phyloP scores from a whole-genome alignment of 2,797 vertebrate genomes.

The Dryobates pubescens region DNA sequence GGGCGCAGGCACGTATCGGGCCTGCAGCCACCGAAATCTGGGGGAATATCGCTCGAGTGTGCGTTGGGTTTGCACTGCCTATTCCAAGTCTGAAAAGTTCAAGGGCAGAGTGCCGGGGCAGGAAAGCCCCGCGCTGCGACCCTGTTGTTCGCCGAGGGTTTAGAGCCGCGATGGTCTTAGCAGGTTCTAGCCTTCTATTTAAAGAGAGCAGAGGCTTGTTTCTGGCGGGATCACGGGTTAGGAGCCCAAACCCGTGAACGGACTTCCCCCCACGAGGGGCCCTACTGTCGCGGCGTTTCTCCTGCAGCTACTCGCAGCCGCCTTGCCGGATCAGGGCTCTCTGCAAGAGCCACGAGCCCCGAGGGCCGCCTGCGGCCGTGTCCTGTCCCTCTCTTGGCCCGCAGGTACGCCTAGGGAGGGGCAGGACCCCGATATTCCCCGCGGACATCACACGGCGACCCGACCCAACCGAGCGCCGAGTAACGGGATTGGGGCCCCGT shows the following conservation, averaged over 20 bases:
- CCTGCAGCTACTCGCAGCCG: not conserved
- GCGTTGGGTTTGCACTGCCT: not conserved
- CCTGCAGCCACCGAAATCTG: not conserved
- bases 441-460: fast-evolving
- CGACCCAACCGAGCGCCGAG: not conserved
- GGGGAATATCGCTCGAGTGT: not conserved
- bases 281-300: not conserved
- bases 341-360: too few relatives aligned
- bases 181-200: not conserved
- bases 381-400: not conserved
- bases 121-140: not conserved
- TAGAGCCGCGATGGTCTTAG: not conserved
- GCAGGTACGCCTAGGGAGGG: not conserved
- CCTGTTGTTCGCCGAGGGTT: not conserved
- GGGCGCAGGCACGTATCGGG: fast-evolving
- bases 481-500: not conserved
- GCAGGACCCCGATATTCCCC: not conserved
- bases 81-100: not conserved
- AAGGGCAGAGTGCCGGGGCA: not conserved
- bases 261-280: too few relatives aligned
- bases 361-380: too few relatives aligned
- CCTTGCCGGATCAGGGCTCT: too few relatives aligned
- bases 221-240: not conserved
- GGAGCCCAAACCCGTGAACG: not conserved
- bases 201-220: not conserved